Percentiles rank a stretch among this genome's conserved stretches.
These are phyloP conservation scores for Pao palembangensis DNA, from an alignment of 2,113 vertebrate genomes.

Conservation along the genomic window DNA sequence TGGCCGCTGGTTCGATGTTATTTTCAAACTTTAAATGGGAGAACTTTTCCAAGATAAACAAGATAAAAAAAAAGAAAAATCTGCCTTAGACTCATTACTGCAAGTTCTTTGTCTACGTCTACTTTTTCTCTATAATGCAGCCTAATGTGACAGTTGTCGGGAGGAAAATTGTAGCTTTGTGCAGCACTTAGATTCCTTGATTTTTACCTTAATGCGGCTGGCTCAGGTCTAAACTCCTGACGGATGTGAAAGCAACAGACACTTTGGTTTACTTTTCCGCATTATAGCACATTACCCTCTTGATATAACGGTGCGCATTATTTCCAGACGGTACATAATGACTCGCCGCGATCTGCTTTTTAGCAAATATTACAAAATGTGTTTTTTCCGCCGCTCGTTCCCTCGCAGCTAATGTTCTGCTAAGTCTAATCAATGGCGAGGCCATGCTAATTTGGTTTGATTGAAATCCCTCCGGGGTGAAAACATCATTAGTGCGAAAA, in stretches of 20 bases:
- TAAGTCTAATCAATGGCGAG: slow-evolving; percentile 63
- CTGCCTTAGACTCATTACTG: background rate
- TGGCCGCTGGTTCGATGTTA: no score
- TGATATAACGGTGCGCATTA: slow-evolving; percentile 38
- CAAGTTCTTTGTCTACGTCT: background rate
- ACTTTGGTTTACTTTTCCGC: slow-evolving; percentile 11
- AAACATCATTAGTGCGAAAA: slow-evolving; percentile 62
- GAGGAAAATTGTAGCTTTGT: slow-evolving; percentile 26
- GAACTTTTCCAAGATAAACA: no score
- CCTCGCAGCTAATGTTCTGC: slow-evolving; percentile 59
- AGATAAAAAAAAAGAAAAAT: no score
- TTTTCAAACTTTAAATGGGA: no score
- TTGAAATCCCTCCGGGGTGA: slow-evolving; percentile 65
- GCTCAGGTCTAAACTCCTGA: slow-evolving; percentile 5
- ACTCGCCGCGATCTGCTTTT: slow-evolving; percentile 48
- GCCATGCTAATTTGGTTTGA: slow-evolving; percentile 61
- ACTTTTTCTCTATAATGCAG: slow-evolving; percentile 9
- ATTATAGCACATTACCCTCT: slow-evolving; percentile 27
- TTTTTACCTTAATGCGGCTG: background rate
- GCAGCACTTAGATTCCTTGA: slow-evolving; percentile 25
- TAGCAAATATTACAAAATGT: slow-evolving; percentile 43
- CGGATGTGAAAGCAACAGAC: slow-evolving; percentile 9
- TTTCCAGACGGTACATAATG: slow-evolving; percentile 36
- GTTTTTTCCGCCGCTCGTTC: slow-evolving; percentile 40
- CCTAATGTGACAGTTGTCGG: background rate